Percentiles rank a stretch among this genome's conserved stretches.
Evolutionary conservation across 23 tunicate species (phyloP).

Genomic region (Diplosoma virens): DNA sequence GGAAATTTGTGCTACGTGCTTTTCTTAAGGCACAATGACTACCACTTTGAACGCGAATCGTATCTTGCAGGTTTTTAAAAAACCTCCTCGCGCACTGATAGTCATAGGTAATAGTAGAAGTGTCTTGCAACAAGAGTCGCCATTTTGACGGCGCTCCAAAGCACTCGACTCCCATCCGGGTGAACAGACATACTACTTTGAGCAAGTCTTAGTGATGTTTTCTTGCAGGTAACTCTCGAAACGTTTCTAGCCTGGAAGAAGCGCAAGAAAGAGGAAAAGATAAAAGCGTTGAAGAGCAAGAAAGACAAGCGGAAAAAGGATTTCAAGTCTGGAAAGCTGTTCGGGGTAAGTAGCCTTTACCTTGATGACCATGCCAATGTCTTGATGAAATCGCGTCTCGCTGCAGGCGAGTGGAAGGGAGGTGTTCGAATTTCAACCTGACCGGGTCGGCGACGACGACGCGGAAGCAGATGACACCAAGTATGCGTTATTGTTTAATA

Average conservation of each 20-base stretch:
- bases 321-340: constrained; percentile 61
- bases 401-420: constrained; percentile 84
- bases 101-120: background rate
- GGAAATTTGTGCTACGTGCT: too few species aligned
- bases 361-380: too few species aligned
- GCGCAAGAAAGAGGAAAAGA: constrained; percentile 78
- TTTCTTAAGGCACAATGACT: too few species aligned
- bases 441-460: constrained; percentile 89
- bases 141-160: too few species aligned
- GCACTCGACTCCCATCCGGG: too few species aligned
- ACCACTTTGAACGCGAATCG: too few species aligned
- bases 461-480: constrained; percentile 60
- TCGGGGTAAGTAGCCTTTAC: constrained; percentile 39
- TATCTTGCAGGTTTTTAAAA: too few species aligned
- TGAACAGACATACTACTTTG: too few species aligned
- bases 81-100: too few species aligned
- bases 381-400: too few species aligned
- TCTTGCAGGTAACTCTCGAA: constrained; percentile 73
- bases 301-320: constrained; percentile 82
- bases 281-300: constrained; percentile 58
- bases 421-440: constrained; percentile 88
- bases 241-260: constrained; percentile 94
- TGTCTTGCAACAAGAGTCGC: too few species aligned
- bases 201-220: too few species aligned
- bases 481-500: constrained; percentile 14